Evolutionary conservation across 2,113 vertebrate genomes (phyloP).

Genomic region (Sardina pilchardus): DNA sequence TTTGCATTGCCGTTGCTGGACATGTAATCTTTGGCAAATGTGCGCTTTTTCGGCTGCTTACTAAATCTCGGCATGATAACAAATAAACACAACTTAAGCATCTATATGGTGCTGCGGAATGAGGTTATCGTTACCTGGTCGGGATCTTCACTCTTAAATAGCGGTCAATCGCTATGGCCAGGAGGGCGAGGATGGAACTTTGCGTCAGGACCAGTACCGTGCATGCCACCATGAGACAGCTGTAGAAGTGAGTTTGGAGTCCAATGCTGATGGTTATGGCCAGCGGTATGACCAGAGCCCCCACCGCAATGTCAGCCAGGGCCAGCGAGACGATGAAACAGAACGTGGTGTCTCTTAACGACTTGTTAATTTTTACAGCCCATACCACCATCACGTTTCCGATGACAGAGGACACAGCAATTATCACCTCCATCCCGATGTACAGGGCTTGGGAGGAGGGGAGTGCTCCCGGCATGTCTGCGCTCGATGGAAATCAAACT

Average conservation of each 20-base stretch:
- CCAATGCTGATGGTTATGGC: conserved; percentile 94
- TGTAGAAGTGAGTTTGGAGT: conserved; percentile 90
- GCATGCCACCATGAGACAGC: conserved; percentile 92
- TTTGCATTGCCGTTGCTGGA: neutral
- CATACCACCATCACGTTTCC: conserved; percentile 98
- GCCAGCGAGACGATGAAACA: conserved; percentile 95
- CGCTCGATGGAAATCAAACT: conserved; percentile 30
- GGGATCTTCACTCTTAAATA: conserved; percentile 97
- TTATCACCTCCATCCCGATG: conserved; percentile 90
- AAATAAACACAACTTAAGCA: too few species aligned
- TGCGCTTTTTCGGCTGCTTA: neutral
- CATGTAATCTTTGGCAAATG: neutral
- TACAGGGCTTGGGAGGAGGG: conserved; percentile 82
- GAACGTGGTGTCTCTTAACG: conserved; percentile 92
- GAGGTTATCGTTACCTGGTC: conserved; percentile 78
- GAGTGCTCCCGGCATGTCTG: conserved; percentile 75
- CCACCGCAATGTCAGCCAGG: conserved; percentile 91
- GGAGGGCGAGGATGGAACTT: conserved; percentile 95
- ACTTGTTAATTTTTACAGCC: conserved; percentile 94
- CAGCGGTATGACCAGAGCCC: conserved; percentile 92
- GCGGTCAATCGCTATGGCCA: conserved; percentile 94
- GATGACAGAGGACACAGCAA: conserved; percentile 87
- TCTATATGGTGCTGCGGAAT: neutral
- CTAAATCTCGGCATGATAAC: neutral
- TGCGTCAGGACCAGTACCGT: conserved; percentile 95